A percentile compares a stretch with the other conserved stretches of the same genome.
Conservation (phyloP, 2,888 invertebrate species). For the Drosophila borborema region DNA sequence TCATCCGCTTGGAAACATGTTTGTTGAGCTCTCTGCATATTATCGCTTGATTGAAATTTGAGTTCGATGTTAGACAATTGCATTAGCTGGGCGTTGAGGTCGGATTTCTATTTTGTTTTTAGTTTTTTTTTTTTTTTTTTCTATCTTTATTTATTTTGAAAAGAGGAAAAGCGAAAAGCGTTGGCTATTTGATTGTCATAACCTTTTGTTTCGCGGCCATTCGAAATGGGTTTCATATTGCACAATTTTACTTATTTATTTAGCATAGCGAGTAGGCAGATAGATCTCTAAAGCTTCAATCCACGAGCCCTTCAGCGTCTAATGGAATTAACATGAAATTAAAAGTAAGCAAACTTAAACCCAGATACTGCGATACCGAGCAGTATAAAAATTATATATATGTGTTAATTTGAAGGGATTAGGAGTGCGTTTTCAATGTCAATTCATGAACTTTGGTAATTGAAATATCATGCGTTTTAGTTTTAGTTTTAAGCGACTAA, state of each 20-base stretch:
- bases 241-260: constrained; percentile 44
- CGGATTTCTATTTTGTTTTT: constrained; percentile 14
- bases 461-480: constrained; percentile 22
- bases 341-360: neutral
- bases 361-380: constrained; percentile 32
- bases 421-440: constrained; percentile 41
- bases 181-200: constrained; percentile 44
- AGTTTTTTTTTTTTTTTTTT: constrained; percentile 3
- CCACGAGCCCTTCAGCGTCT: constrained; percentile 20
- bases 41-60: constrained; percentile 39
- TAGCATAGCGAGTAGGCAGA: constrained; percentile 41
- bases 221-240: constrained; percentile 31
- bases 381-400: constrained; percentile 36
- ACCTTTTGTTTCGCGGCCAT: constrained; percentile 55
- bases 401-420: constrained; percentile 47
- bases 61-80: constrained; percentile 45
- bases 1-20: constrained; percentile 59
- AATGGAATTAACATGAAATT: constrained; percentile 18
- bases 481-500: neutral
- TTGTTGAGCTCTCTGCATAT: constrained; percentile 32
- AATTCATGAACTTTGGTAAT: constrained; percentile 25
- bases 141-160: constrained; percentile 14
- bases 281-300: constrained; percentile 17
- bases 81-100: constrained; percentile 49
- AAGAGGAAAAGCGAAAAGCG: constrained; percentile 47